A percentile compares a stretch with the other conserved stretches of the same genome.
Evolutionary conservation across 2,113 vertebrate species (phyloP).

Genomic region (Callopanchax toddi): DNA sequence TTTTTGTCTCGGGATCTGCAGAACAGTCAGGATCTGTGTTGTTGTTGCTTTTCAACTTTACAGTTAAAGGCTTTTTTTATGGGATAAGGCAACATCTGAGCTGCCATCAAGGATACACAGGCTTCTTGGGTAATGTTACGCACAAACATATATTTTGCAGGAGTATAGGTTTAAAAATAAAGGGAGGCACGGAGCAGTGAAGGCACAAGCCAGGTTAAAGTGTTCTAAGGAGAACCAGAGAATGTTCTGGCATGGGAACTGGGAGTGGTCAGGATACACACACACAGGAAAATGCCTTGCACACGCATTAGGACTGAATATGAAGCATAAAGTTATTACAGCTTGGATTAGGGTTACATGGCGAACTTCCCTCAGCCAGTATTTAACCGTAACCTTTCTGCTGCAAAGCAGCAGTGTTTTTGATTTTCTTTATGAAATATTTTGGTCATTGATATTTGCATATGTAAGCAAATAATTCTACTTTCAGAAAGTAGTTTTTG

Average conservation of each 20-base stretch:
- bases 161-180: no score
- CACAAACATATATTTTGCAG: background rate
- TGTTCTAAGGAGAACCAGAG: background rate
- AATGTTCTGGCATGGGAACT: background rate
- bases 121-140: slow-evolving; percentile 4
- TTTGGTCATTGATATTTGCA: background rate
- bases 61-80: slow-evolving; percentile 31
- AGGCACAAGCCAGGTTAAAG: background rate
- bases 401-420: background rate
- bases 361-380: background rate
- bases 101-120: background rate
- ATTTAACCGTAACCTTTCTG: background rate
- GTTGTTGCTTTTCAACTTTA: slow-evolving; percentile 6
- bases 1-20: slow-evolving; percentile 39
- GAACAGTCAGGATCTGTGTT: slow-evolving; percentile 28
- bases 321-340: background rate
- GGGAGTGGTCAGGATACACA: background rate
- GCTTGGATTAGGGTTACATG: no score
- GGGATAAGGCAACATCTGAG: slow-evolving; percentile 10
- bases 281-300: slow-evolving; percentile 1
- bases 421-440: background rate
- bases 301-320: background rate
- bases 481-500: background rate
- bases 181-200: background rate
- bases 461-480: background rate